Evolutionary conservation across 1,140 invertebrate genomes (phyloP).

Genomic region (Listronotus bonariensis): DNA sequence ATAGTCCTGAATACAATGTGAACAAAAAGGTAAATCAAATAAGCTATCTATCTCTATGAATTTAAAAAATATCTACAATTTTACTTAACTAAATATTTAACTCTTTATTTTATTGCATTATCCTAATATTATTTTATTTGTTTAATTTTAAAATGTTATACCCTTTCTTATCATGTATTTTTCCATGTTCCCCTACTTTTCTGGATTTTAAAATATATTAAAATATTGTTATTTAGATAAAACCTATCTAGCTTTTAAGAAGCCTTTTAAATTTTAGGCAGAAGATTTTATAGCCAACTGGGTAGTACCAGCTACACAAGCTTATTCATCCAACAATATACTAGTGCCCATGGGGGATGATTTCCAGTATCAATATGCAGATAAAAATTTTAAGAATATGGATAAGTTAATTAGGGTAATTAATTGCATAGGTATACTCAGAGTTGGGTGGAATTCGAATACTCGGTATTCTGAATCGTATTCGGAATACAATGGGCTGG

Average conservation of each 20-base stretch:
- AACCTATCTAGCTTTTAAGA: no score
- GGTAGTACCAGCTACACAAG: slow-evolving; percentile 8
- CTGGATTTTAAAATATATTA: background rate
- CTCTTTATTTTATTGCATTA: no score
- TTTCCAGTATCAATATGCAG: slow-evolving; percentile 62
- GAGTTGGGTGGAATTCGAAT: no score
- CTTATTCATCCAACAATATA: slow-evolving; percentile 44
- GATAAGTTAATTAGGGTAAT: slow-evolving; percentile 78
- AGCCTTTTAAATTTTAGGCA: slow-evolving; percentile 36
- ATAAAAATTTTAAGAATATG: slow-evolving; percentile 69
- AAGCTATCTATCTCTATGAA: background rate
- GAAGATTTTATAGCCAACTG: slow-evolving; percentile 7
- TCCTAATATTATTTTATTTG: no score
- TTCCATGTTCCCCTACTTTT: no score
- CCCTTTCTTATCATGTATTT: no score
- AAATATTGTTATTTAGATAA: slow-evolving; percentile 10
- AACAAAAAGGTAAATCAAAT: slow-evolving; percentile 51
- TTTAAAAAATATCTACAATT: slow-evolving; percentile 4
- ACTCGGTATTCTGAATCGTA: no score
- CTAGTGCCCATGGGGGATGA: slow-evolving; percentile 50
- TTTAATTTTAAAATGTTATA: no score
- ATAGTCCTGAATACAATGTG: slow-evolving; percentile 60
- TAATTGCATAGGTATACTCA: no score
- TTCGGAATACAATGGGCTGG: no score
- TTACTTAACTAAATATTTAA: no score